These are phyloP conservation scores for Cassiopea andromeda DNA, from an alignment of 30 jellyfish, hydroid and myxozoan genomes.

Conservation along the genomic window DNA sequence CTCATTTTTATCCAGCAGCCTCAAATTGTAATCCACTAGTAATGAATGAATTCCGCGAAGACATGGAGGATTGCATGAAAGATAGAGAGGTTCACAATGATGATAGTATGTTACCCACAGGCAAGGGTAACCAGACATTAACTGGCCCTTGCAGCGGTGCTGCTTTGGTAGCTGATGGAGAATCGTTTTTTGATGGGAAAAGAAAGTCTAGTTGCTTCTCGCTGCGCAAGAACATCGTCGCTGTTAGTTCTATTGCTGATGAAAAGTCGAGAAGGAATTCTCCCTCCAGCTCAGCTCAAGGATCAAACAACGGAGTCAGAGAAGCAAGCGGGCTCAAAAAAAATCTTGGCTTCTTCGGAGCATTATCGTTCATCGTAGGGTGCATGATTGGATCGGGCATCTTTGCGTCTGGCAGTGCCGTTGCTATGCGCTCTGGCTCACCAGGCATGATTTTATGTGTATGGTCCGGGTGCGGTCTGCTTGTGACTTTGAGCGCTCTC, in stretches of 20 bases:
- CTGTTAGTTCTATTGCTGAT: background rate
- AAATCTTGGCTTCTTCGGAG: slow-evolving; percentile 63
- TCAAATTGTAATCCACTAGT: too few relatives aligned
- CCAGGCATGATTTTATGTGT: slow-evolving; percentile 73
- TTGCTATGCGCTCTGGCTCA: slow-evolving; percentile 54
- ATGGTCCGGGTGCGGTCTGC: slow-evolving; percentile 76
- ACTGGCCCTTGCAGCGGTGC: background rate
- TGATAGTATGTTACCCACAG: too few relatives aligned
- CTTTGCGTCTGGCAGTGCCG: slow-evolving; percentile 85
- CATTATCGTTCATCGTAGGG: slow-evolving; percentile 76
- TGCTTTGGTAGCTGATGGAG: background rate
- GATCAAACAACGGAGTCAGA: background rate
- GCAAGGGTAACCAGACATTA: too few relatives aligned
- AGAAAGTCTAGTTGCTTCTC: background rate
- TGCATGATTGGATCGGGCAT: slow-evolving; percentile 88
- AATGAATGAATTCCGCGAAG: too few relatives aligned
- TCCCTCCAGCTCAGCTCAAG: background rate
- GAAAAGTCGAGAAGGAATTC: background rate
- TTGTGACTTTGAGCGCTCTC: slow-evolving; percentile 68
- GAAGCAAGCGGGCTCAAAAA: background rate
- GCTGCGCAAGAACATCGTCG: background rate
- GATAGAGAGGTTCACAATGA: too few relatives aligned
- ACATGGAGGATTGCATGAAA: too few relatives aligned
- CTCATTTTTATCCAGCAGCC: too few relatives aligned
- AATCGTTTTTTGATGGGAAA: background rate